These are phyloP conservation scores for Disparrhopalites patrizii DNA, from an alignment of 2,888 invertebrate species.

Conservation along the genomic window DNA sequence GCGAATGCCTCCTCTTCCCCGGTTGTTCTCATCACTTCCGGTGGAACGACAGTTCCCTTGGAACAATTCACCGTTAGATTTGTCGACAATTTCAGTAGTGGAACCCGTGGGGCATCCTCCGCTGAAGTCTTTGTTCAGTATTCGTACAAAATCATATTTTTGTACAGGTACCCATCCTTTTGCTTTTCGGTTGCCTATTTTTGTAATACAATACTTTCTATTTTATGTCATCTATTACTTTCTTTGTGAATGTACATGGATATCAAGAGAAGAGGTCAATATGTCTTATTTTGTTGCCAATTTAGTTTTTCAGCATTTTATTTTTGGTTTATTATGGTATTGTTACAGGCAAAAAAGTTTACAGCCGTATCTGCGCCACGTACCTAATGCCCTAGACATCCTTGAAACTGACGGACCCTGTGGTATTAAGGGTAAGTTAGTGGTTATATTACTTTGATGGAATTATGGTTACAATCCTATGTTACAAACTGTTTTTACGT, in stretches of 20 bases:
- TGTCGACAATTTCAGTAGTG: constrained; percentile 98
- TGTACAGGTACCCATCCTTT: constrained; percentile 61
- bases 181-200: background rate
- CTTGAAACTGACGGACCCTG: constrained; percentile 33
- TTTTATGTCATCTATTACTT: too few relatives aligned
- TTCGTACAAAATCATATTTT: constrained; percentile 86
- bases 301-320: too few relatives aligned
- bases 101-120: constrained; percentile 89
- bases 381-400: constrained; percentile 51
- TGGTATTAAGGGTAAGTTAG: constrained; percentile 33
- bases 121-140: constrained; percentile 83
- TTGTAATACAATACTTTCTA: too few relatives aligned
- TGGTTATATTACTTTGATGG: background rate
- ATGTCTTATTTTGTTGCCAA: background rate
- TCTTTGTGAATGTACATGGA: too few relatives aligned
- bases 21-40: constrained; percentile 39
- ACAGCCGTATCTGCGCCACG: constrained; percentile 86
- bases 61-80: constrained; percentile 97
- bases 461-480: background rate
- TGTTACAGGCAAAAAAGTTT: constrained; percentile 75
- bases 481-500: background rate
- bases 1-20: background rate
- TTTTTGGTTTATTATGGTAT: too few relatives aligned
- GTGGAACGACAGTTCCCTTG: constrained; percentile 71
- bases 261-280: background rate